A percentile compares a stretch with the other conserved stretches of the same genome.
These are phyloP conservation scores for Plectropomus leopardus DNA, from an alignment of 2,113 vertebrate species.

Conservation along the genomic window DNA sequence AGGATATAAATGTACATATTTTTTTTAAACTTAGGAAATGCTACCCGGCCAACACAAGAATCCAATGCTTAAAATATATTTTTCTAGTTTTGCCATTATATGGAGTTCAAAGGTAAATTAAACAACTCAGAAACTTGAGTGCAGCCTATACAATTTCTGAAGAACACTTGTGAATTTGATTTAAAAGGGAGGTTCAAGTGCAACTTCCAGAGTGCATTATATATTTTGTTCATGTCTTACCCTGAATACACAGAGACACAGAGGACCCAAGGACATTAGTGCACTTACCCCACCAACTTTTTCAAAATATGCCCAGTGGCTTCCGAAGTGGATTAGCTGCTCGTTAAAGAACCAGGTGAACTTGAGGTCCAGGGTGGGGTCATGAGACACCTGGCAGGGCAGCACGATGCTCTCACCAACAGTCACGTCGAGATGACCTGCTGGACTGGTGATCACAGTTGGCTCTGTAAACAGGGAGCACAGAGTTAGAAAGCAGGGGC, in stretches of 20 bases:
- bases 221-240: background rate
- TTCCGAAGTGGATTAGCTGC: constrained; percentile 93
- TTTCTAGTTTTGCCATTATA: background rate
- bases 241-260: background rate
- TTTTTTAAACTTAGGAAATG: constrained; percentile 18
- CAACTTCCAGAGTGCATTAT: background rate
- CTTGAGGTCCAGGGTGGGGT: constrained; percentile 91
- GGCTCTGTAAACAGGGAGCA: constrained; percentile 84
- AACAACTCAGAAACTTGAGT: background rate
- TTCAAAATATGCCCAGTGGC: constrained; percentile 94
- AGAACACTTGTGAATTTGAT: no score
- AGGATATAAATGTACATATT: background rate
- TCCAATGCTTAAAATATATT: background rate
- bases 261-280: background rate
- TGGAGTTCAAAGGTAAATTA: background rate
- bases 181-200: no score
- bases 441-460: constrained; percentile 91
- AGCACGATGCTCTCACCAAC: constrained; percentile 97
- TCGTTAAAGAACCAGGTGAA: constrained; percentile 97
- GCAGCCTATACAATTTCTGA: background rate
- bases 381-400: constrained; percentile 95
- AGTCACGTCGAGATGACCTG: constrained; percentile 93
- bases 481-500: background rate
- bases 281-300: constrained; percentile 94
- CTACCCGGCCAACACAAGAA: background rate